A percentile compares a stretch with the other conserved stretches of the same genome.
Conservation (phyloP, 1,140 invertebrate genomes). For the Macrotrachela quadricornifera region DNA sequence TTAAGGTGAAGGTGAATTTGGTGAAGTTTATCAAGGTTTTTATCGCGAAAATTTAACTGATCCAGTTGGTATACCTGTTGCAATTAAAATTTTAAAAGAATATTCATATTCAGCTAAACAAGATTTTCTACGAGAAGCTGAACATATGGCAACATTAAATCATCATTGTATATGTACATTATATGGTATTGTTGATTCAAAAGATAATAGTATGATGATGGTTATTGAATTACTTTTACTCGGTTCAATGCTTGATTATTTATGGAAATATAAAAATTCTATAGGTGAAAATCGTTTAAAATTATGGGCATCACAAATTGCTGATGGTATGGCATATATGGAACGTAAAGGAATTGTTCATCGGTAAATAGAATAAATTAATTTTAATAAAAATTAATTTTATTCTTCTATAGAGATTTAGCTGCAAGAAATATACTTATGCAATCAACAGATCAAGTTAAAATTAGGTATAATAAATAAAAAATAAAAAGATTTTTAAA, state of each 20-base stretch:
- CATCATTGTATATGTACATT: conserved; percentile 67
- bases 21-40: too few species aligned
- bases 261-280: conserved; percentile 44
- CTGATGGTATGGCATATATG: conserved; percentile 62
- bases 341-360: conserved; percentile 52
- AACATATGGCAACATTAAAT: conserved; percentile 62
- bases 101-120: conserved; percentile 20
- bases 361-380: conserved; percentile 22
- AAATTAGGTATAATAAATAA: conserved; percentile 7
- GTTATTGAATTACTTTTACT: conserved; percentile 70
- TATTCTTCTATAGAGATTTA: conserved; percentile 37
- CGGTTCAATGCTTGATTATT: conserved; percentile 59
- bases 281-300: conserved; percentile 23
- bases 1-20: too few species aligned
- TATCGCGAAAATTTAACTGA: too few species aligned
- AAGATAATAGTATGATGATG: conserved; percentile 47
- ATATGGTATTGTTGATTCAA: conserved; percentile 46
- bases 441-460: conserved; percentile 49
- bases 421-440: conserved; percentile 76
- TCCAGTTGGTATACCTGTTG: background rate
- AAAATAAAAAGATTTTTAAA: too few species aligned
- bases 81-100: conserved; percentile 7
- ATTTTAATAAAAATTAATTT: too few species aligned
- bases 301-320: conserved; percentile 19
- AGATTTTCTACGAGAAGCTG: conserved; percentile 61